Evolutionary conservation across 2,113 vertebrate genomes (phyloP), one percentile per base, ranked within the genome.

Genomic region (Coptodon rendalli): DNA sequence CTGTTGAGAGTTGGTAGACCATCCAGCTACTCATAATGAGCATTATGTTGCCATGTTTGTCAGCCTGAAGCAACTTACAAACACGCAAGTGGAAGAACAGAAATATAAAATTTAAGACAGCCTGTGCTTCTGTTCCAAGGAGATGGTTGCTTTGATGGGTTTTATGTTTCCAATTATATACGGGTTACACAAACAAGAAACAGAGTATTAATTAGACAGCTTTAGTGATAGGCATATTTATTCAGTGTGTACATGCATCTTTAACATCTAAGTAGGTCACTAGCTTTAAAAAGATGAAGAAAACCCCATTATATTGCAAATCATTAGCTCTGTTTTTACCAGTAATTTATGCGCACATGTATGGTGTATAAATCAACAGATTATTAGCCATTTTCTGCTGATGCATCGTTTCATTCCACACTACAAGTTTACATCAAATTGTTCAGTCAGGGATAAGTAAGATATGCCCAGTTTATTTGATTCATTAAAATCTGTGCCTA

Each of bases 401-500:
- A 66, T 13, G 68, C 79, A 78, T 11, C 0, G 16, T 78, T 50
- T 81, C 24, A 34, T 84, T 63, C 45, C 11, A 9, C 56, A 61
- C 59, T 22, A n/a, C 38, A 31, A 34, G 86, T 90, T 79, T 34
- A 59, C 76, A 24, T 27, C 89, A 11, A 52, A 66, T 48, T 81
- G 56, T 82, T 89, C 87, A 82, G 85, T 91, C 73, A 89, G 53
- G 84, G 57, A 86, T 80, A 59, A 40, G 10, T 19, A 50, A 52
- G 4, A 31, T 31, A 78, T 12, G 16, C 31, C 53, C 87, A 78
- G 82, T 86, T 29, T 86, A 86, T 83, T 10, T 73, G 89, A 91
- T 91, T 89, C 82, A 71, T 81, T 87, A 56, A 89, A 87, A 50
- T 40, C 48, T 12, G 66, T 38, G 84, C 53, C 86, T 54, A 61